Percentiles rank a stretch among this genome's conserved stretches.
Conservation (phyloP, 1,140 invertebrate genomes). For the Halotydeus destructor region DNA sequence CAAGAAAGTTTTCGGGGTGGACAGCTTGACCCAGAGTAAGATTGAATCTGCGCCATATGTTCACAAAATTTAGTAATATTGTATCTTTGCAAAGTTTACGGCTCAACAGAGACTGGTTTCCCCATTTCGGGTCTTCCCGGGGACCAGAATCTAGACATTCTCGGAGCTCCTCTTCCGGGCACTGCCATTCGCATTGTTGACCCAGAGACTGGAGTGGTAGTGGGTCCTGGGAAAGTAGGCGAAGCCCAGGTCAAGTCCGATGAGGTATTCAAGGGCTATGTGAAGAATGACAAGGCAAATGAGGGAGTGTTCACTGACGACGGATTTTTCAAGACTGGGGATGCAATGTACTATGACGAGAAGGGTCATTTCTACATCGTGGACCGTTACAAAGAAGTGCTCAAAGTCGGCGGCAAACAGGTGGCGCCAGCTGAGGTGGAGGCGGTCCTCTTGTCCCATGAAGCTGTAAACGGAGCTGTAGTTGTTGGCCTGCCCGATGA, state of each 20-base stretch:
- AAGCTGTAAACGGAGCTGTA: slow-evolving; percentile 49
- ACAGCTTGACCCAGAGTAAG: too few species aligned
- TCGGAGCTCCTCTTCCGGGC: too few species aligned
- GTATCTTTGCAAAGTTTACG: too few species aligned
- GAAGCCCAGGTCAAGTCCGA: background rate
- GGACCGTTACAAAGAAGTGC: slow-evolving; percentile 66
- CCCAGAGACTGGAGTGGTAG: background rate
- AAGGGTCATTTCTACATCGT: slow-evolving; percentile 42
- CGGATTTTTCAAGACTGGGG: background rate
- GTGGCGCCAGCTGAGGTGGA: slow-evolving; percentile 74
- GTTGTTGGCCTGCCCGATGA: slow-evolving; percentile 47
- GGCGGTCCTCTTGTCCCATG: slow-evolving; percentile 45
- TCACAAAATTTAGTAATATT: too few species aligned
- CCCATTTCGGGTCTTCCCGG: too few species aligned
- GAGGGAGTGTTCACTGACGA: too few species aligned
- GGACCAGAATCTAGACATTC: too few species aligned
- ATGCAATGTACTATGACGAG: slow-evolving; percentile 35
- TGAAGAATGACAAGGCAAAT: too few species aligned
- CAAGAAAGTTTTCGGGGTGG: too few species aligned
- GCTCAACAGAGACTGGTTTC: too few species aligned
- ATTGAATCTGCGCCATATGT: too few species aligned
- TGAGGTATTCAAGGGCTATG: background rate
- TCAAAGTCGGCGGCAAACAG: slow-evolving; percentile 38
- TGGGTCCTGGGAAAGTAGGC: background rate
- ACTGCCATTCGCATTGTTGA: background rate